phyloP scores from a whole-genome alignment of 2,113 vertebrate species.

The Miniopterus natalensis region DNA sequence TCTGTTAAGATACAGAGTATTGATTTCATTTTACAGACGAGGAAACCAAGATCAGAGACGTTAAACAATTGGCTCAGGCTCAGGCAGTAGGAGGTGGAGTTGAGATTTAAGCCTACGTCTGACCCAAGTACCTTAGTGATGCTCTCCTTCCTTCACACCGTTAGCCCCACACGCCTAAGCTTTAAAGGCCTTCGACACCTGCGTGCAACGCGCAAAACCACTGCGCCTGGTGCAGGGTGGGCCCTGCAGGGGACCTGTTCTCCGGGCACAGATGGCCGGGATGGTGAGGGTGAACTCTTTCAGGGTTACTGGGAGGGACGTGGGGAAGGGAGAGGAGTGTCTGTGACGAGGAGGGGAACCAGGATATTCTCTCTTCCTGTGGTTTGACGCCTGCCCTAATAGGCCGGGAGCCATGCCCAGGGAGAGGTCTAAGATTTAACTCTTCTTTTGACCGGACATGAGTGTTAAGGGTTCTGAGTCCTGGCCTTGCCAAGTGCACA shows the following conservation, averaged over 20 bases:
- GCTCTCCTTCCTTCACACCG: background rate
- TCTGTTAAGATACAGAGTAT: background rate
- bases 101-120: background rate
- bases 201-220: background rate
- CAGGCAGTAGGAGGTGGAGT: background rate
- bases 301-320: background rate
- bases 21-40: slow-evolving; percentile 32
- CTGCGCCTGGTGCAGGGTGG: background rate
- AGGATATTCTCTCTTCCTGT: background rate
- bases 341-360: background rate
- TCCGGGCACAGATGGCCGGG: background rate
- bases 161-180: background rate
- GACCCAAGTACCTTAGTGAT: background rate
- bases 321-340: background rate
- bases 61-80: background rate
- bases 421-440: background rate
- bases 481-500: background rate
- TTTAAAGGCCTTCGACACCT: background rate
- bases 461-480: background rate
- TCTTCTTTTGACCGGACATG: background rate
- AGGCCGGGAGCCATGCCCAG: background rate
- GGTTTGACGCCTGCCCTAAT: background rate
- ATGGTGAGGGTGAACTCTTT: background rate
- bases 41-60: slow-evolving; percentile 26
- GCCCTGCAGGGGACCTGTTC: too few species aligned